Evolutionary conservation across 2,888 invertebrate species (phyloP).

Genomic region (Urechis unicinctus): DNA sequence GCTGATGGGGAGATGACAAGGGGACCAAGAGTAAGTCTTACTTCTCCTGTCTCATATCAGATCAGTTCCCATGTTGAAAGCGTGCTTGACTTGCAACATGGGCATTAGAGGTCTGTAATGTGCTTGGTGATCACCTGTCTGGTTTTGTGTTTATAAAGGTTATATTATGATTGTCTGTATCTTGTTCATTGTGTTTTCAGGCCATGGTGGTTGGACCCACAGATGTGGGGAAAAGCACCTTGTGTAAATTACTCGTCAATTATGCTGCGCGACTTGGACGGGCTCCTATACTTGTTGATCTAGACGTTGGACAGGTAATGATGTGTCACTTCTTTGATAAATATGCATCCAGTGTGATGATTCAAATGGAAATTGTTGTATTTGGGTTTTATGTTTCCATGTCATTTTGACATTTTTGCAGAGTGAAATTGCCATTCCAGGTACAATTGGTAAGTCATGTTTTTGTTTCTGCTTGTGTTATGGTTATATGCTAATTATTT

Average conservation of each 20-base stretch:
- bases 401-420: slow-evolving; percentile 21
- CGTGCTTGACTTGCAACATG: too few species aligned
- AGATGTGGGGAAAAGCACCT: slow-evolving; percentile 93
- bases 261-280: slow-evolving; percentile 84
- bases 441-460: slow-evolving; percentile 65
- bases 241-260: slow-evolving; percentile 81
- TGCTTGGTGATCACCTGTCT: too few species aligned
- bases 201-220: slow-evolving; percentile 86
- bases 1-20: slow-evolving; percentile 63
- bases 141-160: too few species aligned
- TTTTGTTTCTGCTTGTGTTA: not conserved
- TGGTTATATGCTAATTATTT: too few species aligned
- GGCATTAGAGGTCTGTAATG: too few species aligned
- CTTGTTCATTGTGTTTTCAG: too few species aligned
- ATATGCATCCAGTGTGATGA: not conserved
- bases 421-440: slow-evolving; percentile 84
- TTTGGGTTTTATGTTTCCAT: not conserved
- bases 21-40: slow-evolving; percentile 43
- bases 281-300: slow-evolving; percentile 81
- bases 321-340: too few species aligned
- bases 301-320: slow-evolving; percentile 82
- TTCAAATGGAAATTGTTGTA: too few species aligned
- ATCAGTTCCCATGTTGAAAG: not conserved
- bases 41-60: not conserved
- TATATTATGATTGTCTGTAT: too few species aligned